phyloP scores from a whole-genome alignment of 2,888 invertebrate genomes.

The Chrysolina americana region DNA sequence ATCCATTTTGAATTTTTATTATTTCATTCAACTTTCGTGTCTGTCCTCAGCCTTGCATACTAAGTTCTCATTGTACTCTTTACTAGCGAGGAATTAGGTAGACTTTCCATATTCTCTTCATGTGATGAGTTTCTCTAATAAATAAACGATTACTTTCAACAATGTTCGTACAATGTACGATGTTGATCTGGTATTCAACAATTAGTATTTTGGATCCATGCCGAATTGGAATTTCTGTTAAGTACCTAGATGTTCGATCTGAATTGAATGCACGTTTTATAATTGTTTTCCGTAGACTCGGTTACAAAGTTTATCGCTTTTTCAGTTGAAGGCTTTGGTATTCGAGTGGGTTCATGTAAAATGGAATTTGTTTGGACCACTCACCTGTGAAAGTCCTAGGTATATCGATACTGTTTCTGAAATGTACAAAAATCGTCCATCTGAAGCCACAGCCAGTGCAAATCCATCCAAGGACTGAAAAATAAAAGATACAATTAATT shows the following conservation, averaged over 20 bases:
- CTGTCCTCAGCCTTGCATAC: constrained; percentile 39
- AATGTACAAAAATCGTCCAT: constrained; percentile 98
- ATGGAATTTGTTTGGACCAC: constrained; percentile 27
- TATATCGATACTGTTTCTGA: constrained; percentile 99
- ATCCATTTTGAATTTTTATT: constrained; percentile 42
- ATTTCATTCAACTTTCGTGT: constrained; percentile 46
- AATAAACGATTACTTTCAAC: constrained; percentile 33
- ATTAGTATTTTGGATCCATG: constrained; percentile 7
- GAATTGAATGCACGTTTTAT: neutral
- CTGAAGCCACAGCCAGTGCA: constrained; percentile 94
- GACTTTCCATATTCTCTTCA: constrained; percentile 38
- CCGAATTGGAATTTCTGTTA: constrained; percentile 7
- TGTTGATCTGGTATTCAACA: constrained; percentile 8
- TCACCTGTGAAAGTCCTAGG: constrained; percentile 97
- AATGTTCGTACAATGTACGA: constrained; percentile 18
- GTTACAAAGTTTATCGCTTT: neutral
- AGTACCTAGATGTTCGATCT: constrained; percentile 10
- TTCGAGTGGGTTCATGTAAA: neutral
- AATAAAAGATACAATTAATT: constrained; percentile 59
- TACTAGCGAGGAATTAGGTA: constrained; percentile 39
- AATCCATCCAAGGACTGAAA: constrained; percentile 97
- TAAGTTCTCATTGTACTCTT: constrained; percentile 40
- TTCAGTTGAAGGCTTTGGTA: neutral
- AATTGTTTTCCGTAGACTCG: neutral
- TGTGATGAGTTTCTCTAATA: constrained; percentile 39